These are phyloP conservation scores for Dendrocincla tyrannina DNA, from an alignment of 2,797 vertebrate species.

Conservation along the genomic window DNA sequence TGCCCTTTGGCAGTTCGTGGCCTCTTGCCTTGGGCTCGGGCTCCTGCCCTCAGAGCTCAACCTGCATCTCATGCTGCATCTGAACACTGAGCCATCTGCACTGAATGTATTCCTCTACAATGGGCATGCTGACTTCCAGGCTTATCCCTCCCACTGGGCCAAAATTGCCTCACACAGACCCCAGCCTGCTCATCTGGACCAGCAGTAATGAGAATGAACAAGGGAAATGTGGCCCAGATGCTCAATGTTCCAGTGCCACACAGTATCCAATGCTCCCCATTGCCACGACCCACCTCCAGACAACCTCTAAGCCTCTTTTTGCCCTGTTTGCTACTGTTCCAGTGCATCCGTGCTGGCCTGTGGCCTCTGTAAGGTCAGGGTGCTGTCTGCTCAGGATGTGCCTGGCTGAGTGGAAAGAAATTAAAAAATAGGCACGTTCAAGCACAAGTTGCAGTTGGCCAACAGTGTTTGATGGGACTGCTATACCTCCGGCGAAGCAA, in stretches of 20 bases:
- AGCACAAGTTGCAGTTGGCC: not conserved
- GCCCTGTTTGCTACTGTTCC: accelerated
- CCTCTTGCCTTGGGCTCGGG: not conserved
- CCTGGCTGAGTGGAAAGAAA: not conserved
- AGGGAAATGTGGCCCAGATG: accelerated
- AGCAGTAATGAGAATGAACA: accelerated
- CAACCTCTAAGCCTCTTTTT: not conserved
- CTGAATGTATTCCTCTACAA: not conserved
- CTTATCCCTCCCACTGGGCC: accelerated
- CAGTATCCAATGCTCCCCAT: accelerated
- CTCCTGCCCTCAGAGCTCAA: not conserved
- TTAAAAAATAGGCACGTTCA: accelerated
- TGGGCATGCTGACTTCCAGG: not conserved
- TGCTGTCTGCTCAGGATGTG: accelerated
- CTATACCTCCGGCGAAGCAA: not conserved
- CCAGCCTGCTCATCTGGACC: accelerated
- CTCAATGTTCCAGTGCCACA: accelerated
- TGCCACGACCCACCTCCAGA: not conserved
- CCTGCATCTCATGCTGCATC: not conserved
- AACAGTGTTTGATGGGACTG: not conserved
- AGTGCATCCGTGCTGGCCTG: accelerated
- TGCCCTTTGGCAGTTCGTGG: not conserved
- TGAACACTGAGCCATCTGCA: accelerated
- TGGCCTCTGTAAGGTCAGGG: not conserved
- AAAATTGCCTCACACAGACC: accelerated